A percentile compares a stretch with the other conserved stretches of the same genome.
These are phyloP conservation scores for Physocephala rufipes DNA, from an alignment of 2,888 invertebrate species.

Conservation along the genomic window DNA sequence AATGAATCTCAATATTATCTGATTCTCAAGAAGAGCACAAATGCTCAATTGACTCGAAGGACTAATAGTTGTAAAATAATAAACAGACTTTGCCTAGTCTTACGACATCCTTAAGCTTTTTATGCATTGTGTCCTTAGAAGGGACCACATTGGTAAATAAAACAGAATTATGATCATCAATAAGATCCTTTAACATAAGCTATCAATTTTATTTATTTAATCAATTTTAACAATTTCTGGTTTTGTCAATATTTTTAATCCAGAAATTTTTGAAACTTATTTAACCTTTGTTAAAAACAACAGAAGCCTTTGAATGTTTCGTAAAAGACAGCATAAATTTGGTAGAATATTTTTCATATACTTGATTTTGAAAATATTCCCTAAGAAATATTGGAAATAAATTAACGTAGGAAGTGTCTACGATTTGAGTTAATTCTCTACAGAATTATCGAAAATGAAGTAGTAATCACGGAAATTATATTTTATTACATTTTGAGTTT, in stretches of 20 bases:
- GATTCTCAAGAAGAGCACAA: conserved; percentile 30
- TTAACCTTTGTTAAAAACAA: background rate
- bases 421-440: too few relatives aligned
- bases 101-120: conserved; percentile 23
- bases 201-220: too few relatives aligned
- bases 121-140: background rate
- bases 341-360: too few relatives aligned
- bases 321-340: too few relatives aligned
- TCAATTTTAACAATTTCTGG: too few relatives aligned
- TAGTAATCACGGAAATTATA: too few relatives aligned
- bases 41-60: conserved; percentile 30
- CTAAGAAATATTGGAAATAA: too few relatives aligned
- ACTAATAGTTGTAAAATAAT: conserved; percentile 23
- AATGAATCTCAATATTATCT: conserved; percentile 35
- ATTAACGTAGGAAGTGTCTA: too few relatives aligned
- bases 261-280: background rate
- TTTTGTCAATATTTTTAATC: too few relatives aligned
- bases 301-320: background rate
- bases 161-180: background rate
- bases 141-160: background rate
- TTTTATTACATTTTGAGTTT: conserved; percentile 1
- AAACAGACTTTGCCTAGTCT: conserved; percentile 20
- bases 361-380: too few relatives aligned
- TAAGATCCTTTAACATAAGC: background rate
- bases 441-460: too few relatives aligned